A percentile compares a stretch with the other conserved stretches of the same genome.
Conservation (phyloP, 2,113 vertebrate species). For the Chloropsis hardwickii region DNA sequence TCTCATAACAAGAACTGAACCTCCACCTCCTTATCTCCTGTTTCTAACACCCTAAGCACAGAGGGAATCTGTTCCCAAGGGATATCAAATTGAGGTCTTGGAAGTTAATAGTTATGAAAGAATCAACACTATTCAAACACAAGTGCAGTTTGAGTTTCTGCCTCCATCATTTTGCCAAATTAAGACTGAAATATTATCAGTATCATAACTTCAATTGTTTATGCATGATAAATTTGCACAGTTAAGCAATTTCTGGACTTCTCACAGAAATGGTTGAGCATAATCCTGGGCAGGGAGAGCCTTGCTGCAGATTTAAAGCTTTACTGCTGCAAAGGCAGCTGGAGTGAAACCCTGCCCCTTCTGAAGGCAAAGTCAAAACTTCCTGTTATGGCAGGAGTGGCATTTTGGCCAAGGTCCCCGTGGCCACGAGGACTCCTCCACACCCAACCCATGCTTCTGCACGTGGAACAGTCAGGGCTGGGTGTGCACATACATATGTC, state of each 20-base stretch:
- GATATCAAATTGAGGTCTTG: not conserved
- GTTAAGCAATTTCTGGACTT: not conserved
- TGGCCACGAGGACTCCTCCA: rapidly evolving
- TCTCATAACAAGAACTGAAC: not conserved
- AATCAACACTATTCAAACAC: not conserved
- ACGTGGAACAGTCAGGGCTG: rapidly evolving
- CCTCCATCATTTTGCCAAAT: not conserved
- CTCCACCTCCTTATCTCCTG: not conserved
- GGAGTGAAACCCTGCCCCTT: not conserved
- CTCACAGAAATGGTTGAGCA: not conserved
- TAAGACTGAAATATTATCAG: not conserved
- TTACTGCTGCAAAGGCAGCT: not conserved
- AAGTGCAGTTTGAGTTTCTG: not conserved
- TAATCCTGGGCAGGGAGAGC: not conserved
- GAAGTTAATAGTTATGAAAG: not conserved
- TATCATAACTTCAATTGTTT: not conserved
- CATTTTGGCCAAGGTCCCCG: not conserved
- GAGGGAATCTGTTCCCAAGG: not conserved
- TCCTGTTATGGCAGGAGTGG: rapidly evolving
- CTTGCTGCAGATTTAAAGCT: not conserved
- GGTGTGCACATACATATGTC: rapidly evolving
- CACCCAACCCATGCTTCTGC: rapidly evolving
- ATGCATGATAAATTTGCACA: not conserved
- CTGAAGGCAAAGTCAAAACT: not conserved
- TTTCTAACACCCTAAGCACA: not conserved